phyloP scores from a whole-genome alignment of 2,113 vertebrate genomes.

The Pelvicachromis taeniatus region DNA sequence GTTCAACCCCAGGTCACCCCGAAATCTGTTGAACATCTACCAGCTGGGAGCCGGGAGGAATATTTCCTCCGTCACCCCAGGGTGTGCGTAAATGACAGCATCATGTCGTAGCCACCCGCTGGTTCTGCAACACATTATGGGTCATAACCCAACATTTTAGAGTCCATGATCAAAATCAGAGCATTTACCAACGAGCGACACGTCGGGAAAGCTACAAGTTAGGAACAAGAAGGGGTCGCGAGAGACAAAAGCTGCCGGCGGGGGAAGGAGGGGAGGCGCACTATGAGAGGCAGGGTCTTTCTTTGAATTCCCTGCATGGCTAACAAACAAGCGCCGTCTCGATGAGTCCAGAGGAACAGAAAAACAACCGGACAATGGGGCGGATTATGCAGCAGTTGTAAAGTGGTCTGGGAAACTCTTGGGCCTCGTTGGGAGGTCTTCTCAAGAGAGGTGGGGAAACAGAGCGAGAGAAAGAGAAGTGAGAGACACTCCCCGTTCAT shows the following conservation, averaged over 20 bases:
- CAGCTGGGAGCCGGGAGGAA: not conserved
- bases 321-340: constrained; percentile 48
- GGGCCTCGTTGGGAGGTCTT: constrained; percentile 56
- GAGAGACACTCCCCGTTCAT: constrained; percentile 20
- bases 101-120: not conserved
- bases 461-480: not conserved
- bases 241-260: not conserved
- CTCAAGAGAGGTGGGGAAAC: constrained; percentile 31
- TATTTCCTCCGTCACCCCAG: constrained; percentile 10
- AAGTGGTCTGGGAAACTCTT: constrained; percentile 71
- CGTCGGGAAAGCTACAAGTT: constrained; percentile 11
- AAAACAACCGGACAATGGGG: constrained; percentile 56
- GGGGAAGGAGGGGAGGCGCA: not conserved
- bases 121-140: constrained; percentile 39
- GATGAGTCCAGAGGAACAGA: constrained; percentile 26
- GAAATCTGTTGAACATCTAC: constrained; percentile 22
- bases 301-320: constrained; percentile 8
- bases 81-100: constrained; percentile 18
- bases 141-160: constrained; percentile 11
- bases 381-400: constrained; percentile 45
- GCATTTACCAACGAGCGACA: constrained; percentile 3
- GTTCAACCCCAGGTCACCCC: not conserved
- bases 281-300: constrained; percentile 2
- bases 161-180: constrained; percentile 30
- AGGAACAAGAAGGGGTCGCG: constrained; percentile 25